Conservation (phyloP, 2,888 invertebrate species). For the Thereva unica region DNA sequence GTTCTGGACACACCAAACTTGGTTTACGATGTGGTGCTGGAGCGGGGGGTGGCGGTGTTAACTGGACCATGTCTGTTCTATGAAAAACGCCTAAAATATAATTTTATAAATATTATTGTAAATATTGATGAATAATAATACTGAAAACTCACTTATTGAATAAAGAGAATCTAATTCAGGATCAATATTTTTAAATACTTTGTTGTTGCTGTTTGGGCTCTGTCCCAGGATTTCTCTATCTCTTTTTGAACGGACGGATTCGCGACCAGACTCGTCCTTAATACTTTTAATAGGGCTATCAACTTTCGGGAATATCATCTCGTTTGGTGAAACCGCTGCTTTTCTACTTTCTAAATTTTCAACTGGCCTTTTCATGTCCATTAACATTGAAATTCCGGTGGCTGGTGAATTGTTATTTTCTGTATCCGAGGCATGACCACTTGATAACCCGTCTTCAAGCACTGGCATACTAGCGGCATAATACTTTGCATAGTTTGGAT, state of each 20-base stretch:
- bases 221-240: conserved; percentile 52
- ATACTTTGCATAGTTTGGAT: conserved; percentile 66
- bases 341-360: conserved; percentile 45
- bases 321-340: conserved; percentile 43
- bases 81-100: conserved; percentile 53
- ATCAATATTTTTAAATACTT: conserved; percentile 59
- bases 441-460: conserved; percentile 90
- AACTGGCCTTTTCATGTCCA: conserved; percentile 55
- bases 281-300: conserved; percentile 52
- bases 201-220: conserved; percentile 54
- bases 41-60: conserved; percentile 75
- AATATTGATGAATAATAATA: neutral
- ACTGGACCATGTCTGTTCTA: conserved; percentile 57
- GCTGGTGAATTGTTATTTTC: conserved; percentile 81
- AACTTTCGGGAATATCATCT: conserved; percentile 33
- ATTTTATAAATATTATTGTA: neutral
- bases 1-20: conserved; percentile 47
- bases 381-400: conserved; percentile 54
- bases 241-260: conserved; percentile 45
- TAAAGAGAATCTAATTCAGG: conserved; percentile 75
- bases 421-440: conserved; percentile 90
- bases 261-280: conserved; percentile 37
- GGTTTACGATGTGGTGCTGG: conserved; percentile 72
- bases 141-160: conserved; percentile 64
- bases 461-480: conserved; percentile 85